These are phyloP conservation scores for Pyrgus malvae DNA, from an alignment of 2,888 invertebrate genomes.

Conservation along the genomic window DNA sequence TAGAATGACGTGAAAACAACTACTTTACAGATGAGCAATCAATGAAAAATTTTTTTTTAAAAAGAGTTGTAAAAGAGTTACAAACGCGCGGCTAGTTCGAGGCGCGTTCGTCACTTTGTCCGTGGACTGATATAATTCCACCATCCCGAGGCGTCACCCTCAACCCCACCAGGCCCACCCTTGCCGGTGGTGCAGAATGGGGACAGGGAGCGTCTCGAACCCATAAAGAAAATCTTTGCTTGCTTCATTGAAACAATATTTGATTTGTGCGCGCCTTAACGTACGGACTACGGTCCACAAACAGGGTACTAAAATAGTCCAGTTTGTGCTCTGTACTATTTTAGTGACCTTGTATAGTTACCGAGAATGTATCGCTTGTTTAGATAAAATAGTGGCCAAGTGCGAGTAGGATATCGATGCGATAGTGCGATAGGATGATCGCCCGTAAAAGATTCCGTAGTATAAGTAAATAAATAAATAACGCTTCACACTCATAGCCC, in stretches of 20 bases:
- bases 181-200: constrained; percentile 58
- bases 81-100: constrained; percentile 31
- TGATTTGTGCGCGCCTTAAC: constrained; percentile 44
- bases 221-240: constrained; percentile 76
- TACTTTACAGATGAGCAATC: too few species aligned
- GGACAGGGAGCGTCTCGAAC: constrained; percentile 74
- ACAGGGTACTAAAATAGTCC: neutral
- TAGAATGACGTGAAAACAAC: too few species aligned
- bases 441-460: too few species aligned
- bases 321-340: too few species aligned
- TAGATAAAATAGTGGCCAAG: too few species aligned
- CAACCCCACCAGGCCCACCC: constrained; percentile 55
- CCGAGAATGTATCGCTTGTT: too few species aligned
- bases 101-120: constrained; percentile 55
- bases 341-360: too few species aligned
- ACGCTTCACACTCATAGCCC: too few species aligned
- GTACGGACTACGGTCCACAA: neutral
- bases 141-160: constrained; percentile 8
- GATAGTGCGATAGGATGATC: too few species aligned
- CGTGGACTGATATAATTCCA: constrained; percentile 45
- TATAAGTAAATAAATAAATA: too few species aligned
- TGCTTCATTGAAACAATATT: constrained; percentile 73
- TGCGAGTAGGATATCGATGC: too few species aligned
- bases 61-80: constrained; percentile 29
- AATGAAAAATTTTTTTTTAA: too few species aligned